Percentiles rank a stretch among this genome's conserved stretches.
Conservation (phyloP, 1,140 invertebrate genomes). For the Drosophila subobscura region DNA sequence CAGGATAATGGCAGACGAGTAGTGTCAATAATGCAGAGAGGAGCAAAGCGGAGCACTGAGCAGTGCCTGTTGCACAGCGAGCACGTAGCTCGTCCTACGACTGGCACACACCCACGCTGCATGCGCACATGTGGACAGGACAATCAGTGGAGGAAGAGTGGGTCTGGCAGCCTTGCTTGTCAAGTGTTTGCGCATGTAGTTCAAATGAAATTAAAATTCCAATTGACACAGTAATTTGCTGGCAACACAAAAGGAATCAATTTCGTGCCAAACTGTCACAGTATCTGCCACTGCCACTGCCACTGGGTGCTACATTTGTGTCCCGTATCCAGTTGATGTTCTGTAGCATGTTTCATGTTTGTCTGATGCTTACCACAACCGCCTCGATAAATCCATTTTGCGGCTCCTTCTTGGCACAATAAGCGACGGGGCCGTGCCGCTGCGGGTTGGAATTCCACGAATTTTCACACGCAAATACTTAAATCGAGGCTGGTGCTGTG, state of each 20-base stretch:
- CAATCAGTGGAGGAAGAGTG: not conserved
- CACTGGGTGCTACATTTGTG: not conserved
- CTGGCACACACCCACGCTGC: conserved; percentile 1
- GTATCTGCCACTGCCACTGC: conserved; percentile 22
- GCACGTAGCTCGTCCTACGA: conserved; percentile 44
- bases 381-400: conserved; percentile 83
- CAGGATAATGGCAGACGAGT: conserved; percentile 70
- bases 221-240: conserved; percentile 82
- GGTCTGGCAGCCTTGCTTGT: not conserved
- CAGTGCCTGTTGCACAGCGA: conserved; percentile 61
- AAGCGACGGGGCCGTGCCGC: conserved; percentile 56
- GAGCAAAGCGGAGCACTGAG: conserved; percentile 2
- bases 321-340: too few relatives aligned
- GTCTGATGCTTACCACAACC: conserved; percentile 82
- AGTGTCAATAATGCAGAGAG: conserved; percentile 50
- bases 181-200: conserved; percentile 81
- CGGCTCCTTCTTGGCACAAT: conserved; percentile 52
- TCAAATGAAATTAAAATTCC: conserved; percentile 82
- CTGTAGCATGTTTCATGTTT: conserved; percentile 56
- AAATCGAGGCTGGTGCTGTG: conserved; percentile 17
- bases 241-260: conserved; percentile 79
- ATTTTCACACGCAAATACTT: conserved; percentile 36
- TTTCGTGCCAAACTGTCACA: conserved; percentile 57
- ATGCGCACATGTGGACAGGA: conserved; percentile 42
- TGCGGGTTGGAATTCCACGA: conserved; percentile 21